phyloP scores from a whole-genome alignment of 2,797 vertebrate species.

The Otolemur crassicaudatus region DNA sequence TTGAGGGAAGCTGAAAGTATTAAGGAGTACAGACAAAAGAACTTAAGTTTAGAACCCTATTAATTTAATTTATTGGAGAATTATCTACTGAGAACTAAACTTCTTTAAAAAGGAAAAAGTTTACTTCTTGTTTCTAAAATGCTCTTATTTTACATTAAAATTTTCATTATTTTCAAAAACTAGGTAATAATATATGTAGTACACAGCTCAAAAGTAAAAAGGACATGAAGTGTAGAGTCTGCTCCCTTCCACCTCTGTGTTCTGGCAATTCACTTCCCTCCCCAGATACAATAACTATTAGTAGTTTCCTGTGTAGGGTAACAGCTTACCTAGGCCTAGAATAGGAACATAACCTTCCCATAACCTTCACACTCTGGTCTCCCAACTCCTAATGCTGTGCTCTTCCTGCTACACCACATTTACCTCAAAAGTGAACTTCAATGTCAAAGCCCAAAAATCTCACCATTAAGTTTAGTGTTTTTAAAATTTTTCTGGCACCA shows the following conservation, averaged over 20 bases:
- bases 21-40: conserved; percentile 25
- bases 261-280: not conserved
- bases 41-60: not conserved
- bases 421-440: conserved; percentile 35
- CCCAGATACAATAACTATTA: not conserved
- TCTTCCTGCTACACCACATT: not conserved
- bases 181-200: not conserved
- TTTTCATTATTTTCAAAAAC: conserved; percentile 16
- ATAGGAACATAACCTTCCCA: not conserved
- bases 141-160: conserved; percentile 46
- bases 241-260: not conserved
- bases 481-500: not conserved
- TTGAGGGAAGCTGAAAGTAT: conserved; percentile 53
- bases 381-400: not conserved
- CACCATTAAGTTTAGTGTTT: conserved; percentile 8
- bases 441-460: conserved; percentile 49
- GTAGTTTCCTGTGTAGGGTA: not conserved
- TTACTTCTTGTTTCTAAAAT: conserved; percentile 24
- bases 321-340: not conserved
- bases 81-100: not conserved
- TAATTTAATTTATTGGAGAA: conserved; percentile 37
- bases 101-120: conserved; percentile 13
- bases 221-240: not conserved
- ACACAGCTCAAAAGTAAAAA: conserved; percentile 24
- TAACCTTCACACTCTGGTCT: not conserved